phyloP scores from a whole-genome alignment of 2,888 invertebrate genomes.

The Xylota segnis region DNA sequence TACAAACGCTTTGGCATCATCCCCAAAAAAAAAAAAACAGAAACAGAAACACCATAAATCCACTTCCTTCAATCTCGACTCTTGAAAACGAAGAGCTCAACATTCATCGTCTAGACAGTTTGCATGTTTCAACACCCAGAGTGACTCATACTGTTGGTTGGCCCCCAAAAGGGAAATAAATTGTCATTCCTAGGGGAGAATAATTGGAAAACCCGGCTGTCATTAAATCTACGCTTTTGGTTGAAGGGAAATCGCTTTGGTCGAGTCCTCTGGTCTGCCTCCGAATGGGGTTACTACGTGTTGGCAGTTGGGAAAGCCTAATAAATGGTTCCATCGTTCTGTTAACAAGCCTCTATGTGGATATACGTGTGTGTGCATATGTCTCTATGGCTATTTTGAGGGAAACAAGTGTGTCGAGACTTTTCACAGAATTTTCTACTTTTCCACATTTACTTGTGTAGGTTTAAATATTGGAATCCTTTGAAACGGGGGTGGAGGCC shows the following conservation, averaged over 20 bases:
- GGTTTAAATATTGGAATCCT: conserved; percentile 5
- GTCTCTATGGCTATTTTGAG: not conserved
- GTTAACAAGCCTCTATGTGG: not conserved
- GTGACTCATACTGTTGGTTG: conserved; percentile 58
- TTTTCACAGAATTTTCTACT: conserved; percentile 17
- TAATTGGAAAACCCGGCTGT: conserved; percentile 74
- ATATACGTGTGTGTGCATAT: not conserved
- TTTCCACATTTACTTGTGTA: not conserved
- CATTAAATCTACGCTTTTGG: conserved; percentile 64
- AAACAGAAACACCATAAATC: no score
- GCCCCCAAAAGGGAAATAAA: conserved; percentile 54
- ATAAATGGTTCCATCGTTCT: conserved; percentile 41
- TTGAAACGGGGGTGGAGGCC: not conserved
- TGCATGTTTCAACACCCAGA: conserved; percentile 59
- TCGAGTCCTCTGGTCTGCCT: conserved; percentile 29
- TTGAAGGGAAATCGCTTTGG: conserved; percentile 53
- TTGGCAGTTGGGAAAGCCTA: conserved; percentile 60
- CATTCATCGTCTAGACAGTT: conserved; percentile 70
- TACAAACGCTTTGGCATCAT: no score
- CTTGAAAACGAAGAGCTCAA: not conserved
- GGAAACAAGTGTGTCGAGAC: conserved; percentile 45
- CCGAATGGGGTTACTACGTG: conserved; percentile 63
- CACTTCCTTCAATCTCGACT: conserved; percentile 47
- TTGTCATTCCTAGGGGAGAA: conserved; percentile 70
- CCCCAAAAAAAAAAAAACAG: no score